Evolutionary conservation across 2,888 invertebrate species (phyloP), one percentile per base, ranked within the genome.

Genomic region (Drosophila siamana): DNA sequence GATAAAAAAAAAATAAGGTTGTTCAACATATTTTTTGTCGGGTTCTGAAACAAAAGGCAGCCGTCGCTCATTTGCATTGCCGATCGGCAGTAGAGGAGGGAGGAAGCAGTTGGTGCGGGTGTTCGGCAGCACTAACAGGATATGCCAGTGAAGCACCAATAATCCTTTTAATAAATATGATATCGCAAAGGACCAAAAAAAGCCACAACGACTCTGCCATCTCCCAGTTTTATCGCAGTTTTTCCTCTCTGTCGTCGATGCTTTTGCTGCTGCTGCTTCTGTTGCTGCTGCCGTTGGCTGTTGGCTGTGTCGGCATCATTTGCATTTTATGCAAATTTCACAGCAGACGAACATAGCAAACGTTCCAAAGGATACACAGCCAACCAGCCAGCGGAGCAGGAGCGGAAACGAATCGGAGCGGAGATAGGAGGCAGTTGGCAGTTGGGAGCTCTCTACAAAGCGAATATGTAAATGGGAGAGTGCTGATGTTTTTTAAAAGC

Each of bases 101-200:
- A 46, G 15, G 16, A 44, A 16, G 44, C 16, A 44, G 16, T 24
- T n/a, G 8, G 51, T 48, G 38, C 40, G 57, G 67, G 52, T 73
- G 73, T 62, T 44, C 76, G 62, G 71, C 81, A 78, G 69, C 78
- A 88, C 88, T 85, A 82, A 88, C 91, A 90, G 91, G 90, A 90
- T 90, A 85, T 82, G 74, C 69, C 85, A 81, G 89, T 83, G 82
- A 89, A 90, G 86, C 89, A 89, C 86, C 91, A 90, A 90, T 91
- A 90, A 90, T 91, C 89, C 91, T 90, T 90, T 90, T 89, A 89
- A 89, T 90, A 90, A 91, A 90, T 90, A 90, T 90, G 89, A 90
- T 91, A 91, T 90, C 90, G 88, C 88, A 90, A 88, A 86, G 86
- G 89, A 86, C 83, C 89, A 81, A 89, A 87, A 87, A 89, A 89